Conservation (phyloP, 2,888 invertebrate genomes). For the Cephus runcator region DNA sequence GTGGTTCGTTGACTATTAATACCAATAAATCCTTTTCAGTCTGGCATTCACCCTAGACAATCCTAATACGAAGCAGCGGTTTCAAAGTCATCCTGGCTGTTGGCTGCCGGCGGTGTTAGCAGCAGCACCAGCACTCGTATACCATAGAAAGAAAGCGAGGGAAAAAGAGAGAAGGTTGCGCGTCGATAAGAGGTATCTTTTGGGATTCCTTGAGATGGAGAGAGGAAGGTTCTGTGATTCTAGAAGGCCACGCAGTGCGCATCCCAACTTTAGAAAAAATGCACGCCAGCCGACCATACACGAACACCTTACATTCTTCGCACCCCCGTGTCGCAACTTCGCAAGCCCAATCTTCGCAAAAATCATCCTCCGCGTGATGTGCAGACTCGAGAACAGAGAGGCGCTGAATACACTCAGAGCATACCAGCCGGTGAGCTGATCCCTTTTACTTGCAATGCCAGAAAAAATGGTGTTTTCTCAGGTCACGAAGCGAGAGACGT, state of each 20-base stretch:
- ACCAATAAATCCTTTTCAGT: conserved; percentile 57
- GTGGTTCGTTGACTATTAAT: conserved; percentile 49
- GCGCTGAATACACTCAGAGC: conserved; percentile 28
- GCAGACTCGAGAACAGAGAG: conserved; percentile 22
- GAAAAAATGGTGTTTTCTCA: conserved; percentile 37
- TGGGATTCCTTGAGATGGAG: conserved; percentile 16
- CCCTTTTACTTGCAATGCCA: conserved; percentile 33
- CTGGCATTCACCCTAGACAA: conserved; percentile 47
- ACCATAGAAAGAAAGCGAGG: conserved; percentile 4
- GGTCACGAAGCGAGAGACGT: conserved; percentile 27
- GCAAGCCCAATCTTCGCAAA: conserved; percentile 30
- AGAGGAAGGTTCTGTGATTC: conserved; percentile 45
- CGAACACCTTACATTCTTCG: conserved; percentile 34
- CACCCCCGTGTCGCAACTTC: conserved; percentile 37
- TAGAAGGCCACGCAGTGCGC: conserved; percentile 42
- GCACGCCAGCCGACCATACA: conserved; percentile 19
- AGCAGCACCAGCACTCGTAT: conserved; percentile 2
- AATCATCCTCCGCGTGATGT: conserved; percentile 28
- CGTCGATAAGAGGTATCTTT: conserved; percentile 28
- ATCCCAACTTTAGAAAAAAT: conserved; percentile 20
- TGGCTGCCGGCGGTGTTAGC: conserved; percentile 11
- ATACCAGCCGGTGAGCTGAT: conserved; percentile 38
- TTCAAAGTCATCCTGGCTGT: conserved; percentile 24
- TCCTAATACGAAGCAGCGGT: conserved; percentile 31
- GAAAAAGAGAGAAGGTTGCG: not conserved